Percentiles rank a stretch among this genome's conserved stretches.
These are phyloP conservation scores for Spisula subtruncata DNA, from an alignment of 2,888 invertebrate genomes.

Conservation along the genomic window DNA sequence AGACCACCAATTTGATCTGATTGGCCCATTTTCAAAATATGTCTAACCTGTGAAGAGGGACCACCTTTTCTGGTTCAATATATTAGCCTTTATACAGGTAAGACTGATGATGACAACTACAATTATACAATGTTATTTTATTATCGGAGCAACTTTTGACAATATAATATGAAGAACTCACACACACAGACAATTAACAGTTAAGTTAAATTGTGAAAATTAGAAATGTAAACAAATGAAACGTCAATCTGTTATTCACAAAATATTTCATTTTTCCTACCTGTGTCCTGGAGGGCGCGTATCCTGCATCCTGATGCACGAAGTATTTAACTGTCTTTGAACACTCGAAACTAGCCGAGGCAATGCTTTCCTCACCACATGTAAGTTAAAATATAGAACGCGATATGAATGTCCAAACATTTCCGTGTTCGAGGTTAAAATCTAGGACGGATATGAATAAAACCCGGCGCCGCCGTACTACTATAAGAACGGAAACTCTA, in stretches of 20 bases:
- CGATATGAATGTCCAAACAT: neutral
- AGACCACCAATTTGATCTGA: too few relatives aligned
- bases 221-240: neutral
- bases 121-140: neutral
- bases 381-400: neutral
- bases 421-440: neutral
- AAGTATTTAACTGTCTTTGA: conserved; percentile 20
- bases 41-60: too few relatives aligned
- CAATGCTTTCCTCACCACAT: neutral
- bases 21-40: too few relatives aligned
- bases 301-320: conserved; percentile 50
- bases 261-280: conserved; percentile 17
- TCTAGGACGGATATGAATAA: neutral
- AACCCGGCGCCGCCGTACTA: too few relatives aligned
- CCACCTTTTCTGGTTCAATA: too few relatives aligned
- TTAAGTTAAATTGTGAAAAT: neutral
- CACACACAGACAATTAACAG: too few relatives aligned
- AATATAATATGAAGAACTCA: too few relatives aligned
- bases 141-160: neutral
- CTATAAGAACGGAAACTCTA: too few relatives aligned
- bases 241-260: neutral
- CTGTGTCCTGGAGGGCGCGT: conserved; percentile 54
- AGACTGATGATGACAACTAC: too few relatives aligned
- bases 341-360: neutral
- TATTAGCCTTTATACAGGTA: too few relatives aligned